Evolutionary conservation across 2,113 vertebrate genomes (phyloP).

Genomic region (Platycercus adscitus): DNA sequence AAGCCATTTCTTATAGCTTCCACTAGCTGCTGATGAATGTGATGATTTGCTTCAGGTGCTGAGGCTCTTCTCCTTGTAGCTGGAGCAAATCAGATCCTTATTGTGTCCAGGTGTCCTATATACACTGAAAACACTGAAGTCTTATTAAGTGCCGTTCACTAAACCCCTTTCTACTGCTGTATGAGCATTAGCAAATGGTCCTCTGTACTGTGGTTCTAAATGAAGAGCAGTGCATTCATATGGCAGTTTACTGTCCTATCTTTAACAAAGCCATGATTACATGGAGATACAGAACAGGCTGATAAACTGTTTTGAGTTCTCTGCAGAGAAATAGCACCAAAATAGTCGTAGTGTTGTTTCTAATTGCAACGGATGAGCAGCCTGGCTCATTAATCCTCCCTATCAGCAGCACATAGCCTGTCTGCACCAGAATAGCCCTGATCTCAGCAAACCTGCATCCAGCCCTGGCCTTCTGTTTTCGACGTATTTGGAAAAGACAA

Average conservation of each 20-base stretch:
- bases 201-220: background rate
- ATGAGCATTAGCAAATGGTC: background rate
- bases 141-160: background rate
- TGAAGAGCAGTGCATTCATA: background rate
- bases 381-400: constrained; percentile 88
- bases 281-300: constrained; percentile 2
- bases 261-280: constrained; percentile 73
- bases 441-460: constrained; percentile 82
- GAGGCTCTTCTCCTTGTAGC: background rate
- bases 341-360: constrained; percentile 89
- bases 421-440: constrained; percentile 90
- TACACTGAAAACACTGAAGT: background rate
- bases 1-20: background rate
- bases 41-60: background rate
- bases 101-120: background rate
- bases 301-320: constrained; percentile 79
- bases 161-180: background rate
- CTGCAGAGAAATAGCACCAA: constrained; percentile 82
- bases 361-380: constrained; percentile 88
- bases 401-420: constrained; percentile 82
- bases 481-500: constrained; percentile 86
- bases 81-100: background rate
- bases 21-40: background rate
- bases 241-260: constrained; percentile 68
- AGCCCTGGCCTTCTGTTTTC: constrained; percentile 68